A percentile compares a stretch with the other conserved stretches of the same genome.
Conservation (phyloP, 2,113 vertebrate species). For the Raja brachyura region DNA sequence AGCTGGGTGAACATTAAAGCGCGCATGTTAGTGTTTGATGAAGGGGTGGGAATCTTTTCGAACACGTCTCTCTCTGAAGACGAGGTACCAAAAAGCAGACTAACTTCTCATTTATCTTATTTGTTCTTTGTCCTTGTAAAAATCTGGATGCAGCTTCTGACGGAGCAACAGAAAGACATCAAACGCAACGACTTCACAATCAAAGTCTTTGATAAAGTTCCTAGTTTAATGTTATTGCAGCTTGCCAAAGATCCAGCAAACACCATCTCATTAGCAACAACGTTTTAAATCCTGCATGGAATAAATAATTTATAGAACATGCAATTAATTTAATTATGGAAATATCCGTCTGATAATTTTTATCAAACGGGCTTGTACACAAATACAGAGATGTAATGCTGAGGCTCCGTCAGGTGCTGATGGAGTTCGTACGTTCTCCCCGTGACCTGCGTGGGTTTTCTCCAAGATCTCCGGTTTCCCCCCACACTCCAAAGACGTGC, state of each 20-base stretch:
- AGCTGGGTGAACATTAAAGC: too few species aligned
- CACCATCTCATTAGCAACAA: not conserved
- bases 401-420: too few species aligned
- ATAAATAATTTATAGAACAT: not conserved
- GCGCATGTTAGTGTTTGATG: not conserved
- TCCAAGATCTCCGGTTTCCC: too few species aligned
- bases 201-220: not conserved
- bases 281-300: not conserved
- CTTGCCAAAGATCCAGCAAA: not conserved
- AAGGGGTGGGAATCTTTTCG: not conserved
- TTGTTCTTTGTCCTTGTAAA: not conserved
- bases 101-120: not conserved
- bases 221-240: not conserved
- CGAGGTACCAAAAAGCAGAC: not conserved
- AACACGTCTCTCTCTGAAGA: not conserved
- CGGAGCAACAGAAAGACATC: not conserved
- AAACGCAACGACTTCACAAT: not conserved
- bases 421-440: too few species aligned
- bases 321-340: not conserved
- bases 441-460: too few species aligned
- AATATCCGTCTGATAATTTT: too few species aligned
- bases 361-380: too few species aligned
- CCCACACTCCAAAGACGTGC: too few species aligned
- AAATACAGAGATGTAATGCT: too few species aligned
- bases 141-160: not conserved